Conservation (phyloP, 2,113 vertebrate species). For the Xyrauchen texanus region DNA sequence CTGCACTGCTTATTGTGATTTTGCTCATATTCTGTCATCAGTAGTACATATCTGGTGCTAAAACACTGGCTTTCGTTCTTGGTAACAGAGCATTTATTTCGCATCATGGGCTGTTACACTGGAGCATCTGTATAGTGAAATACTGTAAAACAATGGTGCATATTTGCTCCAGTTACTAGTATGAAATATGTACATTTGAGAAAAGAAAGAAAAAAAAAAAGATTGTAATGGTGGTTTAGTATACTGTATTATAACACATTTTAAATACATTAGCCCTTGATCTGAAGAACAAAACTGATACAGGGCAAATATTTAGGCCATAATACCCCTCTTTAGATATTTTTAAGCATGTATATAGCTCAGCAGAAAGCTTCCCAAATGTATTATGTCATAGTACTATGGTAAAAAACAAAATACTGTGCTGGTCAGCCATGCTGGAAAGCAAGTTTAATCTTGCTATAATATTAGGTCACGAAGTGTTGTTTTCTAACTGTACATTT, state of each 20-base stretch:
- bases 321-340: neutral
- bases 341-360: neutral
- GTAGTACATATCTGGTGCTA: conserved; percentile 1
- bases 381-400: neutral
- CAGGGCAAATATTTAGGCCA: neutral
- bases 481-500: conserved; percentile 2
- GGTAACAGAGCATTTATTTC: neutral
- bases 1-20: neutral
- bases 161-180: neutral
- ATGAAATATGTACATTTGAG: conserved; percentile 15
- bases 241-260: neutral
- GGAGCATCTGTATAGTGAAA: neutral
- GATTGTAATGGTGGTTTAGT: neutral
- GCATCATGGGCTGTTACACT: neutral
- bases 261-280: conserved; percentile 1
- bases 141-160: neutral
- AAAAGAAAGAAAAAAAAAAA: neutral
- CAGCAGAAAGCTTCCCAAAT: neutral
- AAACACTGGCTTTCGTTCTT: neutral
- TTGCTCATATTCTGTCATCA: neutral
- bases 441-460: neutral
- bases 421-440: neutral
- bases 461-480: neutral
- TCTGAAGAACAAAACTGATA: neutral
- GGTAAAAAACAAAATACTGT: conserved; percentile 3